Percentiles rank a stretch among this genome's conserved stretches.
Conservation (phyloP, 2,113 vertebrate genomes). For the Lethenteron camtschaticum region DNA sequence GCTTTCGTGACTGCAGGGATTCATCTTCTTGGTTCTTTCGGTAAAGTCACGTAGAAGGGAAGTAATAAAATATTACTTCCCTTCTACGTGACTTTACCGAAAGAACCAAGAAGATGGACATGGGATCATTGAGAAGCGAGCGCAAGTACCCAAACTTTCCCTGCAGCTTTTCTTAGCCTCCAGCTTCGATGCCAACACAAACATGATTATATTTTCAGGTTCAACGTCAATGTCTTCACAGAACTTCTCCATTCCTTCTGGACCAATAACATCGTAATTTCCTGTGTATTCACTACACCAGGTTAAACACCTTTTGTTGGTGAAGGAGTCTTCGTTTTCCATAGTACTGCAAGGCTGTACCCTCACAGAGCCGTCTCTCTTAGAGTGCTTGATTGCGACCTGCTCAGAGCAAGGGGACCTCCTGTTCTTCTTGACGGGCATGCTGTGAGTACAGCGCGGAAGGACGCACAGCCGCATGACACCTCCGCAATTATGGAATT, state of each 20-base stretch:
- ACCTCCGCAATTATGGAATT: no score
- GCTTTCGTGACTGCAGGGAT: no score
- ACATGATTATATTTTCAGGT: slow-evolving; percentile 42
- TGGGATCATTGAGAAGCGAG: slow-evolving; percentile 81
- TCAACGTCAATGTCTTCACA: slow-evolving; percentile 98
- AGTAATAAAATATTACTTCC: no score
- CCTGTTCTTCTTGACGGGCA: no score
- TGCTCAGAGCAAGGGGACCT: no score
- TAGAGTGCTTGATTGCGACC: no score
- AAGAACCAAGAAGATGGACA: slow-evolving; percentile 21
- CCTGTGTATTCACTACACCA: slow-evolving; percentile 16
- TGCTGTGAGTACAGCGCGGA: no score
- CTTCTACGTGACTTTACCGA: no score
- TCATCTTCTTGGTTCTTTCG: no score
- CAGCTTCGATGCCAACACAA: slow-evolving; percentile 35
- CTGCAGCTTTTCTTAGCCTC: slow-evolving; percentile 83
- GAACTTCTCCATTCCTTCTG: slow-evolving; percentile 98
- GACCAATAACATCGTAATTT: slow-evolving; percentile 73
- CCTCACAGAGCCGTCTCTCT: neutral
- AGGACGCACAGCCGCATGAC: no score
- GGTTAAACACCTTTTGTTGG: slow-evolving; percentile 3
- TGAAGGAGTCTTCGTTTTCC: neutral
- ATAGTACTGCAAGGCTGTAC: neutral
- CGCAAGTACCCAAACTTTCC: slow-evolving; percentile 90
- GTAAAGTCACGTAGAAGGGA: no score